Conservation (phyloP, 2,797 vertebrate genomes). For the Pteronotus mesoamericanus region DNA sequence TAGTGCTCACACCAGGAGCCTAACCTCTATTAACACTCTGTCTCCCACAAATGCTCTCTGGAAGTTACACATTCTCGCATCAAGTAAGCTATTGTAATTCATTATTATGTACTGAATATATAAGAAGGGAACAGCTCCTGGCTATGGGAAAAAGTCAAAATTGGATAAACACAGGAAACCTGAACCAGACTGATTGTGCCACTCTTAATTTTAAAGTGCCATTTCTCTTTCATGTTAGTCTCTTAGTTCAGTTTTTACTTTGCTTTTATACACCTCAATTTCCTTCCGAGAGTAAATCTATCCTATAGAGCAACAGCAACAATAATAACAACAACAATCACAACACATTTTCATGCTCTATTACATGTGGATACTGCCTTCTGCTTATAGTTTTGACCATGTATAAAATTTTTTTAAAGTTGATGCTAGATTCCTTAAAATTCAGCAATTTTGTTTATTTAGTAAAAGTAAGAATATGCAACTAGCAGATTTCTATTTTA, state of each 20-base stretch:
- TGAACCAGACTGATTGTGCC: neutral
- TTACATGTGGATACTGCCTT: neutral
- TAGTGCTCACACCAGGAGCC: neutral
- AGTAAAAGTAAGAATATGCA: neutral
- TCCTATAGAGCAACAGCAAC: neutral
- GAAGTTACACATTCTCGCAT: neutral
- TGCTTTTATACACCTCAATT: neutral
- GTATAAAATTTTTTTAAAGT: neutral
- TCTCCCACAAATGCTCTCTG: neutral
- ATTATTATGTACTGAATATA: neutral
- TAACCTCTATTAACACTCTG: neutral
- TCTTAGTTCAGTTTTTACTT: neutral
- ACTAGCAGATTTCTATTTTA: neutral
- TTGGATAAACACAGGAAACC: neutral
- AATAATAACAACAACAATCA: neutral
- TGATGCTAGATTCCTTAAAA: neutral
- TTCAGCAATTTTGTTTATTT: neutral
- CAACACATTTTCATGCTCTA: neutral
- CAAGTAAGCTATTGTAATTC: neutral
- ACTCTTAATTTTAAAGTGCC: neutral
- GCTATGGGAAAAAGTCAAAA: neutral
- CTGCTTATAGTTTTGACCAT: neutral
- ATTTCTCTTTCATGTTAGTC: neutral
- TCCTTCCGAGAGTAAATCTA: neutral
- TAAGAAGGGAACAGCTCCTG: neutral